phyloP scores from a whole-genome alignment of 2,888 invertebrate genomes.

The Eulithis testata region DNA sequence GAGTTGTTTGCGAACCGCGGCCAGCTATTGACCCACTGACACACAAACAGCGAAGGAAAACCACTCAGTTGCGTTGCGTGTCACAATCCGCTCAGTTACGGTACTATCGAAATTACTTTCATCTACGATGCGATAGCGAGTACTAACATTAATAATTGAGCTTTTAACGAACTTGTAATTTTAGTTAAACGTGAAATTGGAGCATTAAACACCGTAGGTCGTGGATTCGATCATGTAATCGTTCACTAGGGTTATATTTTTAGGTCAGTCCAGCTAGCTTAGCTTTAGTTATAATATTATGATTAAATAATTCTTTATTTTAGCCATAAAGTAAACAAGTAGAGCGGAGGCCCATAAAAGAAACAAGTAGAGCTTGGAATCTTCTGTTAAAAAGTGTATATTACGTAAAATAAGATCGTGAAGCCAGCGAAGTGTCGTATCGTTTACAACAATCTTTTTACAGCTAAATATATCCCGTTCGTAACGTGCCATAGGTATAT shows the following conservation, averaged over 20 bases:
- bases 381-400: background rate
- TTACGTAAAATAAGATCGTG: too few relatives aligned
- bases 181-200: constrained; percentile 14
- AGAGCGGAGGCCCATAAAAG: too few relatives aligned
- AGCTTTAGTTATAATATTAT: background rate
- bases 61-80: constrained; percentile 67
- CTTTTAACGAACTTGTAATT: constrained; percentile 25
- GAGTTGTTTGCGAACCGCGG: constrained; percentile 71
- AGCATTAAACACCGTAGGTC: background rate
- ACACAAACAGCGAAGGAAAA: constrained; percentile 77
- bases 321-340: too few relatives aligned
- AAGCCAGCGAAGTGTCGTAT: background rate
- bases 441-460: constrained; percentile 1
- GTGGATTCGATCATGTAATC: constrained; percentile 15
- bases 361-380: background rate
- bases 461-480: constrained; percentile 11
- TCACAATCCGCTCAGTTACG: constrained; percentile 51
- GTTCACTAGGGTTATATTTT: constrained; percentile 18
- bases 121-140: constrained; percentile 38
- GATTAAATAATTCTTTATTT: too few relatives aligned
- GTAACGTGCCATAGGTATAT: constrained; percentile 18
- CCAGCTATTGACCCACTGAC: constrained; percentile 82
- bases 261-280: background rate
- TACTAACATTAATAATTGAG: constrained; percentile 32
- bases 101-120: constrained; percentile 57